Evolutionary conservation across 2,113 vertebrate species (phyloP), one percentile per base, ranked within the genome.

Genomic region (Etheostoma cragini): DNA sequence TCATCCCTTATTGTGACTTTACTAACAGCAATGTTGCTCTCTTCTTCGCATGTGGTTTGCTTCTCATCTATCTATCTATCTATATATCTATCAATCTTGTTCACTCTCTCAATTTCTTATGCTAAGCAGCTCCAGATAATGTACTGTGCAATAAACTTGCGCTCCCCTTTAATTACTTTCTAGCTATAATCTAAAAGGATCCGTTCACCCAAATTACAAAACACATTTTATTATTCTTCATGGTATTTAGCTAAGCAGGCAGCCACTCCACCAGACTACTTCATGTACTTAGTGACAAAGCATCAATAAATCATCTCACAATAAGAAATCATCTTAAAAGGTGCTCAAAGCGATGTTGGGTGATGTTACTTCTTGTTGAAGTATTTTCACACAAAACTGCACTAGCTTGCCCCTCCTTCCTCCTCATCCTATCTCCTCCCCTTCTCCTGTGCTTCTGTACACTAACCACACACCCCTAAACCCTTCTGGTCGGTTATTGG

Each of bases 21-120:
- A 70, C 66, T 15, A 65, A 17, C 15, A 26, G 49, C 46, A 80
- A 52, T 63, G 24, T 54, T 10, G 13, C 56, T 74, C 24, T 81
- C 16, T 69, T 71, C 61, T 54, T 77, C 64, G 74, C 84, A 68
- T 69, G 42, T 64, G 57, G 45, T 61, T 42, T 24, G 53, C 19
- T 56, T 50, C 30, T 47, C 47, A 21, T 57, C 56, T 24, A 56
- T 61, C 56, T 42, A n/a, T 56, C 66, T 30, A 33, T 54, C 54
- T 8, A 16, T 74, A 15, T 13, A 57, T 50, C 6, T 3, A 42
- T 42, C 38, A 1, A 35, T 42, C 38, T 38, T 10, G 24, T 52
- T 35, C 0, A 0, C 13, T 61, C 13, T 30, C 3, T 63, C 72
- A 24, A 15, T 24, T 1, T 63, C 5, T 17, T 3, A 54, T 53